A percentile compares a stretch with the other conserved stretches of the same genome.
These are phyloP conservation scores for Matsumyia berberina DNA, from an alignment of 2,888 invertebrate genomes.

Conservation along the genomic window DNA sequence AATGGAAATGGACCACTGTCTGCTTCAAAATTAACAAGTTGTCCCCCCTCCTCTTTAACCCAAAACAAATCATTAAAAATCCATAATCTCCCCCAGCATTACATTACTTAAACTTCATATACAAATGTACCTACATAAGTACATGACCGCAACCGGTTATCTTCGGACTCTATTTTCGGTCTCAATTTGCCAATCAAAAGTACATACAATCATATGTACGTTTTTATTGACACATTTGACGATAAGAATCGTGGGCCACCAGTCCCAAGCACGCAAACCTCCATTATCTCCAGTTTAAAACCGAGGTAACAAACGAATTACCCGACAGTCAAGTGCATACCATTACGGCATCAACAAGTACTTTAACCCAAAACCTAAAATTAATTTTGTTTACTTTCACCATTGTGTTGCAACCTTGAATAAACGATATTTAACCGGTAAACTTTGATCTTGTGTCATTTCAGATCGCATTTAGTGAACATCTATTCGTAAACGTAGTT, in stretches of 20 bases:
- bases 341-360: constrained; percentile 28
- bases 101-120: not conserved
- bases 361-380: not conserved
- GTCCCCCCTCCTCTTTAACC: too few relatives aligned
- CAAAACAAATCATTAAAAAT: too few relatives aligned
- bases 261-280: constrained; percentile 1
- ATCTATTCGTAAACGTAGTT: constrained; percentile 1
- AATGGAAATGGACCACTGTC: too few relatives aligned
- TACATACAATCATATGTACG: constrained; percentile 2
- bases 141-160: not conserved
- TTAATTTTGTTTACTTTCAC: not conserved
- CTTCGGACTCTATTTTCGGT: constrained; percentile 3
- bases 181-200: constrained; percentile 9
- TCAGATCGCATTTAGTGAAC: constrained; percentile 21
- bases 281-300: constrained; percentile 27
- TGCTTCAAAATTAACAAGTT: too few relatives aligned
- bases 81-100: not conserved
- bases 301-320: constrained; percentile 4
- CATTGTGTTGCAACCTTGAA: not conserved
- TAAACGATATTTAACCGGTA: not conserved
- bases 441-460: constrained; percentile 7
- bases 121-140: not conserved
- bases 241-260: constrained; percentile 27
- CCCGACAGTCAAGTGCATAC: constrained; percentile 20
- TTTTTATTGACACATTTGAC: constrained; percentile 20